Evolutionary conservation across 2,113 vertebrate genomes (phyloP).

Genomic region (Ovis aries): DNA sequence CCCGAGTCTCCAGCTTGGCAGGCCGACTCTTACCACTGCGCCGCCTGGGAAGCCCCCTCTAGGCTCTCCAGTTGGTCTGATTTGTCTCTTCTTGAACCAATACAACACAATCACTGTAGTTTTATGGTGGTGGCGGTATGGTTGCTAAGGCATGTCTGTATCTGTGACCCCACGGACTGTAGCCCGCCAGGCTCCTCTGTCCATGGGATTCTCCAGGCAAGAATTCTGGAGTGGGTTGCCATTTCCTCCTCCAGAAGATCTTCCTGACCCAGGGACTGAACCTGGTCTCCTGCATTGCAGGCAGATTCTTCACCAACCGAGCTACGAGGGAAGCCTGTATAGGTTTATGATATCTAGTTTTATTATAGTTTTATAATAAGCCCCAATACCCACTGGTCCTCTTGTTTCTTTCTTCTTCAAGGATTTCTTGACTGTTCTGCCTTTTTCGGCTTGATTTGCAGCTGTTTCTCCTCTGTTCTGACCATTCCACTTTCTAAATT

Average conservation of each 20-base stretch:
- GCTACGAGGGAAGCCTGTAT: not conserved
- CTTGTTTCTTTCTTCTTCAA: not conserved
- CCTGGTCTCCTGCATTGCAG: not conserved
- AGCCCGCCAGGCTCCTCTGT: not conserved
- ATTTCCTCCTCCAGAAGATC: not conserved
- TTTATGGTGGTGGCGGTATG: too few species aligned
- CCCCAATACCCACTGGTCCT: too few species aligned
- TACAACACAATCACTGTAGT: too few species aligned
- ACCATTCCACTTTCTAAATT: not conserved
- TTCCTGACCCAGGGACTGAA: not conserved
- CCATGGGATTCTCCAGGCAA: not conserved
- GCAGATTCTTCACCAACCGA: not conserved
- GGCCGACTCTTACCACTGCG: too few species aligned
- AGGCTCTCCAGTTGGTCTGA: too few species aligned
- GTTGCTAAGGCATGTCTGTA: too few species aligned
- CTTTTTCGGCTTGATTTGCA: fast-evolving
- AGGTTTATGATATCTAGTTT: not conserved
- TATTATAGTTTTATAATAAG: not conserved
- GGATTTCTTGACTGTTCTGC: too few species aligned
- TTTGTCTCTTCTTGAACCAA: too few species aligned
- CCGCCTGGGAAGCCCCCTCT: too few species aligned
- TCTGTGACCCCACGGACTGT: not conserved
- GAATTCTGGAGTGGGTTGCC: not conserved
- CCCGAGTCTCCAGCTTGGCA: too few species aligned
- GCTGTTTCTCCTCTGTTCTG: not conserved